A percentile compares a stretch with the other conserved stretches of the same genome.
These are phyloP conservation scores for Notospermus geniculatus DNA, from an alignment of 1,140 invertebrate species.

Conservation along the genomic window DNA sequence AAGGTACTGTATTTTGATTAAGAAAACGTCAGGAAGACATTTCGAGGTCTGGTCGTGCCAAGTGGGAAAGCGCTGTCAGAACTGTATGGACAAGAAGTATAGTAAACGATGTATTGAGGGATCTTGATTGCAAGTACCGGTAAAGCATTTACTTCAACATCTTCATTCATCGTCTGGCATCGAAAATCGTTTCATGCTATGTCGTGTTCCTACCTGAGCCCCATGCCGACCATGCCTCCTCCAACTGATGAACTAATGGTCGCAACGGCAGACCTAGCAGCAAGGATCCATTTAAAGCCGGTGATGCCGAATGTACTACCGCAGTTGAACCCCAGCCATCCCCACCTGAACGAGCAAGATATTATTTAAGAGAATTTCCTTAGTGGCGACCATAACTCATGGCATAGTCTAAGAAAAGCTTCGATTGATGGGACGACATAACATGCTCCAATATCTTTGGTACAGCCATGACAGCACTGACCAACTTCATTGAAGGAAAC, in stretches of 20 bases:
- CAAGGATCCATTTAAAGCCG: slow-evolving; percentile 33
- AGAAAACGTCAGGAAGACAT: no score
- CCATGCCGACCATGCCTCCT: slow-evolving; percentile 1
- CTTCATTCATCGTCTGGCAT: no score
- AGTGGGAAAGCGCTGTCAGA: no score
- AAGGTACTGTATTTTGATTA: no score
- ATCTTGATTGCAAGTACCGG: no score
- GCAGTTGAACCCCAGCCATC: slow-evolving; percentile 40
- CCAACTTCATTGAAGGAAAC: slow-evolving; percentile 1
- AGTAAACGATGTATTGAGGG: no score
- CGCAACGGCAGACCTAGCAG: slow-evolving; percentile 9
- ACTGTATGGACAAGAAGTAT: no score
- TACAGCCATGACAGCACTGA: no score
- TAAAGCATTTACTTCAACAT: no score
- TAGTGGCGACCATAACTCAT: slow-evolving; percentile 1
- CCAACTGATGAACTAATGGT: not conserved
- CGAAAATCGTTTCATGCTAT: no score
- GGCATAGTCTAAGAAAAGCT: not conserved
- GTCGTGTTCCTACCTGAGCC: not conserved
- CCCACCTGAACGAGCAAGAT: slow-evolving; percentile 27
- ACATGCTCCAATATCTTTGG: no score
- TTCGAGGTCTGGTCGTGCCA: no score
- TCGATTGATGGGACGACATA: not conserved
- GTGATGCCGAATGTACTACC: slow-evolving; percentile 36
- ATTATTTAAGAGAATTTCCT: not conserved